Evolutionary conservation across 2,888 invertebrate genomes (phyloP).

Genomic region (Cryptocheilus praepositus): DNA sequence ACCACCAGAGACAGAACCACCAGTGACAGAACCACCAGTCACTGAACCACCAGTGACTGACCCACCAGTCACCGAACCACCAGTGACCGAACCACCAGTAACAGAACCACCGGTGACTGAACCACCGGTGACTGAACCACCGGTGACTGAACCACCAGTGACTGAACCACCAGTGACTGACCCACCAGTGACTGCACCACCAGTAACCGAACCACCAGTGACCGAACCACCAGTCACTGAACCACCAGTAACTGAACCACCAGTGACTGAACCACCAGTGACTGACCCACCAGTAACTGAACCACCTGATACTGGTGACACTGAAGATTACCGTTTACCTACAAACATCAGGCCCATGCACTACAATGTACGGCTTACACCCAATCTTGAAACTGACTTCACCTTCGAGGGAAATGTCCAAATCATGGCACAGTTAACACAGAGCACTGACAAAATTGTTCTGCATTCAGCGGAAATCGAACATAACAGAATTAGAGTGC

Average conservation of each 20-base stretch:
- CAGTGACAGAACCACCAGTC: too few species aligned
- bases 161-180: too few species aligned
- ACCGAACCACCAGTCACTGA: too few species aligned
- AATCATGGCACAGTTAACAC: slow-evolving; percentile 45
- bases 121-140: not conserved
- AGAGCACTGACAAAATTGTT: slow-evolving; percentile 47
- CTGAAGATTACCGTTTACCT: slow-evolving; percentile 76
- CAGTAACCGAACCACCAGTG: not conserved
- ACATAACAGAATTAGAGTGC: slow-evolving; percentile 15
- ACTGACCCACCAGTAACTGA: not conserved
- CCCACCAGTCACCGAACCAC: not conserved
- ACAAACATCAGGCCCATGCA: slow-evolving; percentile 76
- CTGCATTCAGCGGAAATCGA: slow-evolving; percentile 48
- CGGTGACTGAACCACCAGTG: not conserved
- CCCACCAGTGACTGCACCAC: not conserved
- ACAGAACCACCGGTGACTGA: too few species aligned
- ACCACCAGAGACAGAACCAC: too few species aligned
- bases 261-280: too few species aligned
- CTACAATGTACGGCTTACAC: slow-evolving; percentile 76
- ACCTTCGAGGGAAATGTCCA: slow-evolving; percentile 56
- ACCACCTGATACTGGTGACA: not conserved
- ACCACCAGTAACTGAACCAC: not conserved
- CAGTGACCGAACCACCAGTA: not conserved
- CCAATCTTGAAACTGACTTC: slow-evolving; percentile 74
- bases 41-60: too few species aligned